phyloP scores from a whole-genome alignment of 1,140 invertebrate genomes.

The Cylas formicarius region DNA sequence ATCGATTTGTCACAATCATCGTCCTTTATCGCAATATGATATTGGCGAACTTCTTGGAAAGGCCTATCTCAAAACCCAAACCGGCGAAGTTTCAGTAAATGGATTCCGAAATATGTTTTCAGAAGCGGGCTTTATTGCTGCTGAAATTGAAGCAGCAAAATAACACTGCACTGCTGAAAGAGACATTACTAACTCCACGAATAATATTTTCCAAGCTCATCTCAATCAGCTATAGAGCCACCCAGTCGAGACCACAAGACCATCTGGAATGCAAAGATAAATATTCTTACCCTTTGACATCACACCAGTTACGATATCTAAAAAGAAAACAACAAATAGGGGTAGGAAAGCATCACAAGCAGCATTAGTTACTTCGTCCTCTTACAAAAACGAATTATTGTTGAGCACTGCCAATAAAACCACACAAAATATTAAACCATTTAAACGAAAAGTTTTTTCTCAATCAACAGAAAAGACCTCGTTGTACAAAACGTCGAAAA shows the following conservation, averaged over 20 bases:
- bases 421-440: neutral
- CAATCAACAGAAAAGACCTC: too few relatives aligned
- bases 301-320: neutral
- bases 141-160: constrained; percentile 2
- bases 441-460: too few relatives aligned
- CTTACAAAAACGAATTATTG: constrained; percentile 1
- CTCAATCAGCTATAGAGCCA: constrained; percentile 2
- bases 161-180: constrained; percentile 3
- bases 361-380: constrained; percentile 1
- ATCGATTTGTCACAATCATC: constrained; percentile 1
- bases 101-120: constrained; percentile 1
- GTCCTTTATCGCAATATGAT: neutral
- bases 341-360: neutral
- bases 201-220: neutral
- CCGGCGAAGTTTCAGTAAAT: constrained; percentile 2
- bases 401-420: neutral
- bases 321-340: neutral
- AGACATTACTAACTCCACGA: neutral
- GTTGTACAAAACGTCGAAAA: neutral
- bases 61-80: constrained; percentile 1
- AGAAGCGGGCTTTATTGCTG: constrained; percentile 3
- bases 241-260: constrained; percentile 1
- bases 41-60: constrained; percentile 1
- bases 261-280: too few relatives aligned
- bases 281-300: neutral